These are phyloP conservation scores for Poecilia picta DNA, from an alignment of 2,797 vertebrate genomes.

Conservation along the genomic window DNA sequence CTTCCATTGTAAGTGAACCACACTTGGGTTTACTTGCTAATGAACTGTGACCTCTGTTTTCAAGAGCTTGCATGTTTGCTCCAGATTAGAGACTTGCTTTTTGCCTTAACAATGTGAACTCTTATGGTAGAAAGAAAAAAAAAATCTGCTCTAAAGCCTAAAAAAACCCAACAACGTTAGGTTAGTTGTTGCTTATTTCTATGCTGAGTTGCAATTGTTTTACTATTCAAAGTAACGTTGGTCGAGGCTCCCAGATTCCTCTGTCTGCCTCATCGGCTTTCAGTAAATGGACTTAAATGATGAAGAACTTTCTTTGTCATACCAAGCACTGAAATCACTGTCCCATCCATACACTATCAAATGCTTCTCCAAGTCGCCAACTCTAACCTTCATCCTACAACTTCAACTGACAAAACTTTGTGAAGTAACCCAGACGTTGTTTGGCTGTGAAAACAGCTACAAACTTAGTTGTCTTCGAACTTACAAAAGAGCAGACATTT, in stretches of 20 bases:
- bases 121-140: background rate
- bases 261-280: background rate
- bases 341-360: background rate
- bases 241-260: background rate
- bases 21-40: background rate
- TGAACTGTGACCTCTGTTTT: background rate
- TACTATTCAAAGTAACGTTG: background rate
- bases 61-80: background rate
- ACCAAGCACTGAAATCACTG: background rate
- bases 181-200: background rate
- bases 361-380: background rate
- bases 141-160: background rate
- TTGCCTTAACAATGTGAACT: background rate
- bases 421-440: background rate
- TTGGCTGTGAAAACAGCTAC: background rate
- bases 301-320: background rate
- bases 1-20: background rate
- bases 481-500: background rate
- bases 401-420: background rate
- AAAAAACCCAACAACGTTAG: background rate
- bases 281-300: background rate
- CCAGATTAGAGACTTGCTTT: background rate
- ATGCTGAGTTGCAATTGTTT: background rate
- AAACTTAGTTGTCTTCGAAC: background rate
- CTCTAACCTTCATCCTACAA: background rate